phyloP scores from a whole-genome alignment of 2,888 invertebrate species.

The Apoda limacodes region DNA sequence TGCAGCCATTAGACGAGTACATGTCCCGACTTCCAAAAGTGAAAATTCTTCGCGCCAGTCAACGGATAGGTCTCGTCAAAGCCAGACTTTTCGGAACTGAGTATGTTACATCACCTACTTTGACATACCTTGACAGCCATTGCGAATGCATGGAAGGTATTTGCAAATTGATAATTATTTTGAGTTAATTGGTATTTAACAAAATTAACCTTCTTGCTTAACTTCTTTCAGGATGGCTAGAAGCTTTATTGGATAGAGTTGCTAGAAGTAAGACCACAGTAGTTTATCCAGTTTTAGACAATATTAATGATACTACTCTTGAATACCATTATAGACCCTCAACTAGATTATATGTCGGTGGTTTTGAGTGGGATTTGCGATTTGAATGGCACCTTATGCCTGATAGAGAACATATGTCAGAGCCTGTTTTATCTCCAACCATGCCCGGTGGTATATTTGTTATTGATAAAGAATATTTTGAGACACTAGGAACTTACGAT shows the following conservation, averaged over 20 bases:
- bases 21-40: constrained; percentile 87
- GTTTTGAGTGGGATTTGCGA: constrained; percentile 91
- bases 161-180: no score
- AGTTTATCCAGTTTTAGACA: constrained; percentile 93
- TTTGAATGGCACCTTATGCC: constrained; percentile 98
- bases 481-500: constrained; percentile 93
- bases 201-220: no score
- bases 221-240: constrained; percentile 81
- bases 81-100: constrained; percentile 88
- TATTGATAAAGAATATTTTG: constrained; percentile 90
- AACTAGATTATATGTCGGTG: constrained; percentile 83
- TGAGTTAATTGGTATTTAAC: no score
- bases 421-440: constrained; percentile 92
- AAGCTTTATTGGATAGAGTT: constrained; percentile 87
- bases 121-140: constrained; percentile 96
- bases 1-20: constrained; percentile 86
- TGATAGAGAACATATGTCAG: constrained; percentile 79
- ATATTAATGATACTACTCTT: constrained; percentile 88
- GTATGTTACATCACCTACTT: constrained; percentile 79
- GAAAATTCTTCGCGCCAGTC: constrained; percentile 82
- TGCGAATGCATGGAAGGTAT: constrained; percentile 92
- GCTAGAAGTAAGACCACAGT: constrained; percentile 80
- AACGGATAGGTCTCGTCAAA: constrained; percentile 93
- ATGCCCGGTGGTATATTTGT: constrained; percentile 98
- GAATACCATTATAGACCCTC: constrained; percentile 85